These are phyloP conservation scores for Heterodera filipjevi DNA, from an alignment of 2,888 invertebrate genomes.

Conservation along the genomic window DNA sequence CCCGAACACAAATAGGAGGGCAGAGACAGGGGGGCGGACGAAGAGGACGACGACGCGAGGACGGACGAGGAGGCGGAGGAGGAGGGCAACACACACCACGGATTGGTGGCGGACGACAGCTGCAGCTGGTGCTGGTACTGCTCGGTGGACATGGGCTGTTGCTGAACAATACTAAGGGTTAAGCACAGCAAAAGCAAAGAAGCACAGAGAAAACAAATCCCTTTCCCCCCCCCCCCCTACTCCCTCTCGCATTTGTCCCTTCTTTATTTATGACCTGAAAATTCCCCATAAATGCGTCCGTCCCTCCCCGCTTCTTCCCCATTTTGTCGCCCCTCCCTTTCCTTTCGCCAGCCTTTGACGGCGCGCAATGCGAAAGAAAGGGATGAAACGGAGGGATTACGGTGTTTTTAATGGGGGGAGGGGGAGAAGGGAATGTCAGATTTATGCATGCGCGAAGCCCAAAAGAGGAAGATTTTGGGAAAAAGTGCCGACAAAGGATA, in stretches of 20 bases:
- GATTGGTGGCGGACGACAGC: neutral
- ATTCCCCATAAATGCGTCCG: constrained; percentile 1
- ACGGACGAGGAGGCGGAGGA: neutral
- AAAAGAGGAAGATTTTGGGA: neutral
- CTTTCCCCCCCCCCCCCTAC: neutral
- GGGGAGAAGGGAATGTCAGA: neutral
- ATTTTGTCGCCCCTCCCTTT: constrained; percentile 8
- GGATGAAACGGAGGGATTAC: constrained; percentile 8
- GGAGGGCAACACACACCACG: constrained; percentile 13
- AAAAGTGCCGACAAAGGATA: constrained; percentile 4
- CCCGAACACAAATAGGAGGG: neutral
- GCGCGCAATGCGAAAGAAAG: constrained; percentile 15
- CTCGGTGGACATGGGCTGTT: constrained; percentile 13
- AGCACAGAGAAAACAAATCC: neutral
- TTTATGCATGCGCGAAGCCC: constrained; percentile 23
- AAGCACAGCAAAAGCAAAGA: neutral
- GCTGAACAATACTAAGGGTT: neutral
- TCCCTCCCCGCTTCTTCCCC: constrained; percentile 8
- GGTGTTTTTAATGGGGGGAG: constrained; percentile 5
- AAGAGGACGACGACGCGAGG: neutral
- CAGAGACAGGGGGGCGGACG: neutral
- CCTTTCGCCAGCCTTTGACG: constrained; percentile 24
- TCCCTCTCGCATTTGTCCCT: neutral
- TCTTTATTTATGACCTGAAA: constrained; percentile 13
- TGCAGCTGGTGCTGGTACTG: constrained; percentile 14